Conservation (phyloP, 1,140 invertebrate species). For the Andrena cerasifolii region DNA sequence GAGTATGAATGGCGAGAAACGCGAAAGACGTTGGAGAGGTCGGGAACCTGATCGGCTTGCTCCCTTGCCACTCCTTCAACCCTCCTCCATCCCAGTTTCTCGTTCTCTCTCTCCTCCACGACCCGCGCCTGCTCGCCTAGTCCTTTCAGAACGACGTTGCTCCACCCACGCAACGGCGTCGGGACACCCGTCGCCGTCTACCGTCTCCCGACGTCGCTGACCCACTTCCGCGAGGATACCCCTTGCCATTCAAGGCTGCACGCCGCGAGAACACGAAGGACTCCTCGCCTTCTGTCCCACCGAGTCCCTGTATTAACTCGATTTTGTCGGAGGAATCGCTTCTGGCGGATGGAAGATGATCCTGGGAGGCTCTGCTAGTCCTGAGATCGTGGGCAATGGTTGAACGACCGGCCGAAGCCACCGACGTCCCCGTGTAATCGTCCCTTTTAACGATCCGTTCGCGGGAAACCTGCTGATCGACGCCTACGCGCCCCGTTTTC, state of each 20-base stretch:
- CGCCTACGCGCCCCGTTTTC: slow-evolving; percentile 23
- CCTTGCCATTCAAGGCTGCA: slow-evolving; percentile 54
- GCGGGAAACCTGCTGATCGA: not conserved
- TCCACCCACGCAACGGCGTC: slow-evolving; percentile 66
- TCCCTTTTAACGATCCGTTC: slow-evolving; percentile 2
- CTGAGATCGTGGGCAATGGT: too few relatives aligned
- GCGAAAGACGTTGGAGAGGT: slow-evolving; percentile 76
- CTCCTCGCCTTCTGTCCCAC: not conserved
- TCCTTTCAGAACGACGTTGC: slow-evolving; percentile 63
- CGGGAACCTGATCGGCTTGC: slow-evolving; percentile 75
- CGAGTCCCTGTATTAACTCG: not conserved
- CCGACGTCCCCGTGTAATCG: too few relatives aligned
- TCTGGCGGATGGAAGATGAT: not conserved
- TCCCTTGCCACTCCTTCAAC: slow-evolving; percentile 37
- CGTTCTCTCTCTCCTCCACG: not conserved
- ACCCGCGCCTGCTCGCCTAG: slow-evolving; percentile 27
- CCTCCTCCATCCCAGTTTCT: slow-evolving; percentile 38
- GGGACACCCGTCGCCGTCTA: slow-evolving; percentile 60
- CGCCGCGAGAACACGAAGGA: slow-evolving; percentile 30
- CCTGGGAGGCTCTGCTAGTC: too few relatives aligned
- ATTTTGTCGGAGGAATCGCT: not conserved
- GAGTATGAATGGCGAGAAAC: slow-evolving; percentile 70
- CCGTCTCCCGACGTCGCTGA: slow-evolving; percentile 60
- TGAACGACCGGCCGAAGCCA: too few relatives aligned
- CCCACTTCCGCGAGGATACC: slow-evolving; percentile 56